Percentiles rank a stretch among this genome's conserved stretches.
Evolutionary conservation across 2,797 vertebrate species (phyloP).

Genomic region (Ptychadena robeensis): DNA sequence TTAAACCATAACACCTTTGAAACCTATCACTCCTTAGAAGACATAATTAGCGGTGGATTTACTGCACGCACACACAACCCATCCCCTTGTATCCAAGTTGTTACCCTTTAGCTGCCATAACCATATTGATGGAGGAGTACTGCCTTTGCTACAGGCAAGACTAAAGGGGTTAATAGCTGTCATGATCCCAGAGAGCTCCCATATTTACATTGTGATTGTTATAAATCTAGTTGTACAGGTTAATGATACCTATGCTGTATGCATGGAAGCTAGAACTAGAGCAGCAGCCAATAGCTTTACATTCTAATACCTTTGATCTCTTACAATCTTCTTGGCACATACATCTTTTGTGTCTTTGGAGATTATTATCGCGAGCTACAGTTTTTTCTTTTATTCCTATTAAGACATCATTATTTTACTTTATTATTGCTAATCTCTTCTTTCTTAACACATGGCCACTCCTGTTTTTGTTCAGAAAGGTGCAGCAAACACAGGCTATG

Average conservation of each 20-base stretch:
- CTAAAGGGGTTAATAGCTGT: conserved; percentile 33
- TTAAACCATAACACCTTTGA: conserved; percentile 57
- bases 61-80: conserved; percentile 53
- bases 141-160: not conserved
- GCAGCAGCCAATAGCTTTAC: conserved; percentile 67
- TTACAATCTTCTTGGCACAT: conserved; percentile 70
- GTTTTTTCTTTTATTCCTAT: conserved; percentile 86
- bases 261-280: conserved; percentile 63
- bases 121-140: not conserved
- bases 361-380: conserved; percentile 88
- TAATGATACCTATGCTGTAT: conserved; percentile 60
- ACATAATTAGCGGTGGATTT: conserved; percentile 53
- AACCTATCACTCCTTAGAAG: conserved; percentile 53
- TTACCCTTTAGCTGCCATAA: conserved; percentile 27
- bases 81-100: conserved; percentile 22
- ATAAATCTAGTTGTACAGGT: conserved; percentile 59
- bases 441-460: conserved; percentile 88
- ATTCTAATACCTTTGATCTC: conserved; percentile 72
- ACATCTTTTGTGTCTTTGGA: conserved; percentile 81
- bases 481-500: conserved; percentile 87
- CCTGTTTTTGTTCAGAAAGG: conserved; percentile 86
- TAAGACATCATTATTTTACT: conserved; percentile 89
- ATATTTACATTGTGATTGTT: conserved; percentile 62
- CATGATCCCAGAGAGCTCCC: conserved; percentile 34
- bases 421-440: conserved; percentile 91